Evolutionary conservation across 2,113 vertebrate genomes (phyloP), one percentile per base, ranked within the genome.

Genomic region (Caranx ignobilis): DNA sequence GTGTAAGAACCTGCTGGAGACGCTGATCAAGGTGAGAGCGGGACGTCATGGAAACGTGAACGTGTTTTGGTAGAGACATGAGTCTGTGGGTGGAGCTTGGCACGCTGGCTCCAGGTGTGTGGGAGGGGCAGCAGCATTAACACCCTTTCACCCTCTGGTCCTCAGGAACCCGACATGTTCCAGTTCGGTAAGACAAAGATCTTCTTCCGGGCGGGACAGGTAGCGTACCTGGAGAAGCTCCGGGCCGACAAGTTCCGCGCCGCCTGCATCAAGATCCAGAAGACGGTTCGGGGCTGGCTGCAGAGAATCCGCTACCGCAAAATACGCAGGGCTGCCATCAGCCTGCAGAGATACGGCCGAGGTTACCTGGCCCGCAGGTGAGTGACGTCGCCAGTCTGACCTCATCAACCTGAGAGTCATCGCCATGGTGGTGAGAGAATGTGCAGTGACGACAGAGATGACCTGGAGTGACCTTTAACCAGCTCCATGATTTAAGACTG

Each of bases 161-260:
- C 9, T 71, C 92, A 98, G 98, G 97, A 99, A 65, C 95, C 97
- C 0, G 98, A 99, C 93, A 97, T 97, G 95, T 99, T 97, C 95
- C 98, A 98, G 94, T 97, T 99, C 74, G 98, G 98, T 32, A 95
- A 93, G 83, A 97, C 95, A 19, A 99, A 99, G 96, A 99, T 99
- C 93, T 99, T 99, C 94, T 99, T 99, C 95, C 95, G 97, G 48
- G 97, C 98, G 0, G 98, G 98, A 31, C 97, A 99, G 91, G 98
- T 99, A 83, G 98, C 98, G 1, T 99, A 97, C 90, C 94, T 99
- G 92, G 98, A 99, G 94, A 98, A 98, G 79, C 93, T 99, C 3
- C 81, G 98, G n/a, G 95, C 97, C 0, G 97, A 98, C 70, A 97
- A 94, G 87, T 97, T 99, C 93, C 96, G 98, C 9, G 93, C 94